Conservation (phyloP, 2,888 invertebrate species). For the Eupithecia vulgata region DNA sequence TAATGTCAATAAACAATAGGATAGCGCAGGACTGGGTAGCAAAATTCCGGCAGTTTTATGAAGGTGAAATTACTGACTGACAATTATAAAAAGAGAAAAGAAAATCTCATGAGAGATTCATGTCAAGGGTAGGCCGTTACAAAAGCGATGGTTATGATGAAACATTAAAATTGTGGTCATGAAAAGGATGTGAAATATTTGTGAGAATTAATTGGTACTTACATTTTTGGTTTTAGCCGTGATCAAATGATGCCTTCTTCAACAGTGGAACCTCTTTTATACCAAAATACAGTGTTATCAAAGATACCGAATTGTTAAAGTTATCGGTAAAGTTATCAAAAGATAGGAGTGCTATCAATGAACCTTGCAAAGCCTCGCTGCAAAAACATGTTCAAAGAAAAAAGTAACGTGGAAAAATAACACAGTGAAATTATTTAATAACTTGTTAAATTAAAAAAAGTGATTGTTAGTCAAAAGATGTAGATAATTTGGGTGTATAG, state of each 20-base stretch:
- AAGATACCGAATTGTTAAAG: not conserved
- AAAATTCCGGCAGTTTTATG: not conserved
- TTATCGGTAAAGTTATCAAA: not conserved
- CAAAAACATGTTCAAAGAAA: not conserved
- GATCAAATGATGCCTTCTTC: conserved; percentile 8
- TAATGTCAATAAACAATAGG: not conserved
- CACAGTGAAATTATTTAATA: not conserved
- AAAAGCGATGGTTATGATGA: not conserved
- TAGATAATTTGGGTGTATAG: no score
- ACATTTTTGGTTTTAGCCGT: conserved; percentile 14
- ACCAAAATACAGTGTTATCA: not conserved
- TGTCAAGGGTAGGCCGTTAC: no score
- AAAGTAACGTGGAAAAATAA: not conserved
- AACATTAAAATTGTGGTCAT: not conserved
- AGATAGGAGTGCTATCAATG: not conserved
- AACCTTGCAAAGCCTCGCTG: not conserved
- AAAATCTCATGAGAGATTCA: not conserved
- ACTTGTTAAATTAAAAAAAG: not conserved
- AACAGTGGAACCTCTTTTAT: conserved; percentile 8
- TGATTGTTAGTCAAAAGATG: no score
- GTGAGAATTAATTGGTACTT: conserved; percentile 1
- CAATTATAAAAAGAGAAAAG: not conserved
- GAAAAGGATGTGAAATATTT: not conserved
- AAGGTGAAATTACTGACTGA: not conserved
- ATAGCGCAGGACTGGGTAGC: not conserved